Evolutionary conservation across 2,888 invertebrate species (phyloP).

Genomic region (Ectobius pallidus): DNA sequence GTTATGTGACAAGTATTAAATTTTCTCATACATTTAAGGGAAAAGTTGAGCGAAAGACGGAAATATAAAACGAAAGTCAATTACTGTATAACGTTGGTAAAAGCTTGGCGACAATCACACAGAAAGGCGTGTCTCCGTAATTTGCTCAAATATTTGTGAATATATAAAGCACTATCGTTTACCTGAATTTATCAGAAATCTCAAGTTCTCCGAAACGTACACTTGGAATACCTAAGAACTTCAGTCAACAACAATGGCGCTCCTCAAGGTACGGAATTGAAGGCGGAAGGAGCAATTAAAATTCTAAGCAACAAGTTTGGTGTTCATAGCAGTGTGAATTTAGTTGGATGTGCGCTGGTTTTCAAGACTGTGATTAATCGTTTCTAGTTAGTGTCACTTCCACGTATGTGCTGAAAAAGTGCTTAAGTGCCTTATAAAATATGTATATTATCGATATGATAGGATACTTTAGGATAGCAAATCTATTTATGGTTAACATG

Average conservation of each 20-base stretch:
- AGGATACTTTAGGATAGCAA: no score
- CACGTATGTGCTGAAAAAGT: no score
- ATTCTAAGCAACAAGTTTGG: no score
- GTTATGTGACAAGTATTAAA: neutral
- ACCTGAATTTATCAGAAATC: neutral
- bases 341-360: no score
- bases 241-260: neutral
- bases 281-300: no score
- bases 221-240: neutral
- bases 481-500: no score
- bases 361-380: no score
- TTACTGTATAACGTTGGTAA: neutral
- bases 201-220: neutral
- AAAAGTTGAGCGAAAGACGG: neutral
- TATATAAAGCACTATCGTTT: neutral
- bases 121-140: neutral
- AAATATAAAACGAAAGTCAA: neutral
- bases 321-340: no score
- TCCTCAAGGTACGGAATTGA: neutral
- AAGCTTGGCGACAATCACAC: neutral
- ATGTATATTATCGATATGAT: no score
- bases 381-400: no score
- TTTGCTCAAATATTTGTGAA: neutral
- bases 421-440: no score
- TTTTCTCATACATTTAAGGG: neutral